Evolutionary conservation across 2,797 vertebrate genomes (phyloP).

Genomic region (Anguilla obscura): DNA sequence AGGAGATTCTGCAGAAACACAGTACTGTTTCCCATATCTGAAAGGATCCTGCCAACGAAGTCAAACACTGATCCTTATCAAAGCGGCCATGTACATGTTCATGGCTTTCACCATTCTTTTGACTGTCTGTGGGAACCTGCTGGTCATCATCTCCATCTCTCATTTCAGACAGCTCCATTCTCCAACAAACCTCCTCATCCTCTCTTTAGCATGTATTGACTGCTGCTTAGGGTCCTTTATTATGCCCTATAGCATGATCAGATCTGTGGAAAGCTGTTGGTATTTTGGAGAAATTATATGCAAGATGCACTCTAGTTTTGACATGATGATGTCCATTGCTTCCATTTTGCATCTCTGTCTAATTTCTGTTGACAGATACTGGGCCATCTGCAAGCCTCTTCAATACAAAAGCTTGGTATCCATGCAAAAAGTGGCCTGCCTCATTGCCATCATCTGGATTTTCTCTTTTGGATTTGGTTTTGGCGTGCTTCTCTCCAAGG

Average conservation of each 20-base stretch:
- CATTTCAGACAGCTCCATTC: constrained; percentile 60
- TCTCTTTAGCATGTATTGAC: constrained; percentile 47
- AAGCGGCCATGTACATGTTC: too few relatives aligned
- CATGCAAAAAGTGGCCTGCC: too few relatives aligned
- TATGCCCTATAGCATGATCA: constrained; percentile 50
- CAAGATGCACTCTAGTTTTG: constrained; percentile 50
- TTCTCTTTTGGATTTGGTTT: too few relatives aligned
- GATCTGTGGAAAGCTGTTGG: constrained; percentile 61
- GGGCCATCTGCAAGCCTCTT: constrained; percentile 53
- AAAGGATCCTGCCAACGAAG: too few relatives aligned
- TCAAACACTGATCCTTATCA: too few relatives aligned
- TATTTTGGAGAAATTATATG: constrained; percentile 56
- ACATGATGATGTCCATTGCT: constrained; percentile 45
- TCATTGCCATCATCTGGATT: too few relatives aligned
- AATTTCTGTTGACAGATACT: constrained; percentile 52
- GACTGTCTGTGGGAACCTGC: constrained; percentile 55
- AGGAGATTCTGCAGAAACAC: too few relatives aligned
- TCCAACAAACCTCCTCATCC: constrained; percentile 55
- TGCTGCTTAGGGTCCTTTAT: constrained; percentile 44
- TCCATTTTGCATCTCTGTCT: constrained; percentile 53
- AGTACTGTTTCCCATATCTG: too few relatives aligned
- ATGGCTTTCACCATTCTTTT: constrained; percentile 18
- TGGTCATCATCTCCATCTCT: constrained; percentile 54
- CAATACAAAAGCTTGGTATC: constrained; percentile 33
- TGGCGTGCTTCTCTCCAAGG: too few relatives aligned